phyloP scores from a whole-genome alignment of 1,140 invertebrate species.

The Drosophila navojoa region DNA sequence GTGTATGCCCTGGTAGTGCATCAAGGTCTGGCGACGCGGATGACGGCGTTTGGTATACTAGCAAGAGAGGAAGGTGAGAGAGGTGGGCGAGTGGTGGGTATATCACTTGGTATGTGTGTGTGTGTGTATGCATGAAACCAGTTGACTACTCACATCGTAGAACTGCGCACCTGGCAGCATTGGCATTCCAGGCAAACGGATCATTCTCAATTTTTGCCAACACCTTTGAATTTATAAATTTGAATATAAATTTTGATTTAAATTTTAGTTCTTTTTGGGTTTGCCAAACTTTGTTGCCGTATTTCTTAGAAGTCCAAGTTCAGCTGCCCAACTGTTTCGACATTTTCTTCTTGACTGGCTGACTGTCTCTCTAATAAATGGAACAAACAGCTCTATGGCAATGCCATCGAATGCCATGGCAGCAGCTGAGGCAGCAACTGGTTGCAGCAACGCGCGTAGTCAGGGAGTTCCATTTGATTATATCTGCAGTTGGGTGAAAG shows the following conservation, averaged over 20 bases:
- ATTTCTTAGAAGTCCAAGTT: conserved; percentile 38
- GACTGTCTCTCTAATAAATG: conserved; percentile 72
- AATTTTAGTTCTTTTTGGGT: too few relatives aligned
- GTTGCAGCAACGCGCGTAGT: conserved; percentile 44
- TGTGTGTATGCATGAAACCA: too few relatives aligned
- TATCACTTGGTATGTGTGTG: too few relatives aligned
- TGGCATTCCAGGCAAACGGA: conserved; percentile 79
- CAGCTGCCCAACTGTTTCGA: conserved; percentile 49
- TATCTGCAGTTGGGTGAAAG: neutral
- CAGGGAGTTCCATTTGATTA: conserved; percentile 14
- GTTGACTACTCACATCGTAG: conserved; percentile 69
- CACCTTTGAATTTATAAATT: conserved; percentile 20
- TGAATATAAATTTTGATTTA: neutral
- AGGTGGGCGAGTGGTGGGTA: neutral
- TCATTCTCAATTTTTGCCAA: conserved; percentile 46
- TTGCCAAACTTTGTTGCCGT: neutral
- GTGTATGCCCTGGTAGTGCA: conserved; percentile 84
- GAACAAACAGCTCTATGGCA: conserved; percentile 73
- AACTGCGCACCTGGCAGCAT: conserved; percentile 76
- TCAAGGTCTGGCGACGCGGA: conserved; percentile 82
- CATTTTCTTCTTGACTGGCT: conserved; percentile 47
- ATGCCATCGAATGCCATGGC: conserved; percentile 55
- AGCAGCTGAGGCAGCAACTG: conserved; percentile 52
- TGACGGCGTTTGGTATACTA: conserved; percentile 86
- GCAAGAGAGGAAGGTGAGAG: neutral